These are phyloP conservation scores for Hymenopus coronatus DNA, from an alignment of 2,888 invertebrate species.

Conservation along the genomic window DNA sequence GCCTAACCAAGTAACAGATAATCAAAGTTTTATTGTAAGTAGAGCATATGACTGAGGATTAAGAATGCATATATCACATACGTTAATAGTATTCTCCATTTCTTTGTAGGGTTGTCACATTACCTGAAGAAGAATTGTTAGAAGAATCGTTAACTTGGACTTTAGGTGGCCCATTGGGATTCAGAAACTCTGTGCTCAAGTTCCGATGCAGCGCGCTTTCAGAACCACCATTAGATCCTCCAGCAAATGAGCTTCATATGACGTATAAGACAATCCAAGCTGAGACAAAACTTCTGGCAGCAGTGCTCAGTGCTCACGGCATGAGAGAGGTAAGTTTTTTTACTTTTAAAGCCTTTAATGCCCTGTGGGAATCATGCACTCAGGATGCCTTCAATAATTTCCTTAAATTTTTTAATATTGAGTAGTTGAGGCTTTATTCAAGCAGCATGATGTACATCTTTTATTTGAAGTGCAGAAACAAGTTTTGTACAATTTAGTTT, in stretches of 20 bases:
- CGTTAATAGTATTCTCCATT: not conserved
- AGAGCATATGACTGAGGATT: too few species aligned
- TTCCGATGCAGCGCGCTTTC: constrained; percentile 66
- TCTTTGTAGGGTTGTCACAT: not conserved
- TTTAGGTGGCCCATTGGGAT: constrained; percentile 46
- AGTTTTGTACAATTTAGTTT: too few species aligned
- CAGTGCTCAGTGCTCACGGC: constrained; percentile 75
- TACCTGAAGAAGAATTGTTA: not conserved
- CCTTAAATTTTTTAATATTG: too few species aligned
- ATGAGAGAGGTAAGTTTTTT: constrained; percentile 60
- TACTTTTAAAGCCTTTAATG: not conserved
- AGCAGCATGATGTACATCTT: too few species aligned
- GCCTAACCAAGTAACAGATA: too few species aligned
- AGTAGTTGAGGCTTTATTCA: too few species aligned
- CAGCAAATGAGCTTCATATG: constrained; percentile 66
- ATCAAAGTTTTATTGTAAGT: too few species aligned
- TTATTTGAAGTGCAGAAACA: too few species aligned
- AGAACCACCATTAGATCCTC: constrained; percentile 45
- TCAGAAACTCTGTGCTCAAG: constrained; percentile 62
- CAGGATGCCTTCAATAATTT: too few species aligned
- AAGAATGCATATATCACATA: too few species aligned
- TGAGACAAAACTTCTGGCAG: constrained; percentile 74
- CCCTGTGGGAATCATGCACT: too few species aligned
- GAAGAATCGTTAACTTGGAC: not conserved
- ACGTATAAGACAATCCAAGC: constrained; percentile 79